Percentiles rank a stretch among this genome's conserved stretches.
Conservation (phyloP, 64 coral and sea anemone genomes). For the Anthopleura sola region DNA sequence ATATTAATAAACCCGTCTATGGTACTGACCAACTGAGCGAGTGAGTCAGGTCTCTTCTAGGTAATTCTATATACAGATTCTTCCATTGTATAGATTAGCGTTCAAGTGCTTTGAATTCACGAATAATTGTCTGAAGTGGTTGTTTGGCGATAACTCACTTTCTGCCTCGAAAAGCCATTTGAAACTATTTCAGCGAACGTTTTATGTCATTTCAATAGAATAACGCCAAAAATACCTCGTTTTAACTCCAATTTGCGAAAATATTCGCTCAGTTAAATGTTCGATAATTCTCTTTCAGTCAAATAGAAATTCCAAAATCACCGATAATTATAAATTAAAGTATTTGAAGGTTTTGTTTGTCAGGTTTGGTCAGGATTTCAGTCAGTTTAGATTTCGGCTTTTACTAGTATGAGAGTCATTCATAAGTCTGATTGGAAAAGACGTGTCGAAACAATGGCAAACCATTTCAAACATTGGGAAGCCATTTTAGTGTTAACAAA, state of each 20-base stretch:
- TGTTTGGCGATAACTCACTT: neutral
- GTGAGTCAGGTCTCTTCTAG: neutral
- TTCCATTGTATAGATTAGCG: neutral
- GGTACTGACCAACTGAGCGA: neutral
- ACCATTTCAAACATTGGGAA: too few species aligned
- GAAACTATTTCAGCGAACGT: neutral
- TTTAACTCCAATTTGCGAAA: neutral
- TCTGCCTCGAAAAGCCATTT: neutral
- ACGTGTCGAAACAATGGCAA: neutral
- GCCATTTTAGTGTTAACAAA: neutral
- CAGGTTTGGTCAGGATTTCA: too few species aligned
- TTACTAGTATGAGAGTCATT: too few species aligned
- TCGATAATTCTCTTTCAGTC: neutral
- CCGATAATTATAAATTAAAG: neutral
- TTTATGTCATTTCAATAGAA: neutral
- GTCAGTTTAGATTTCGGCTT: too few species aligned
- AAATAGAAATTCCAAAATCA: neutral
- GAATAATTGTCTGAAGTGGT: neutral
- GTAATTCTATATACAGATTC: neutral
- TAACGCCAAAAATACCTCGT: neutral
- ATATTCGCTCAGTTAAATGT: neutral
- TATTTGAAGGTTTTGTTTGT: too few species aligned
- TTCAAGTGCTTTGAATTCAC: conserved; percentile 1
- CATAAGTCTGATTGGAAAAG: neutral
- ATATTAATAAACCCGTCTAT: conserved; percentile 2